Percentiles rank a stretch among this genome's conserved stretches.
Conservation (phyloP, 1,140 invertebrate genomes). For the Tenebrio molitor region DNA sequence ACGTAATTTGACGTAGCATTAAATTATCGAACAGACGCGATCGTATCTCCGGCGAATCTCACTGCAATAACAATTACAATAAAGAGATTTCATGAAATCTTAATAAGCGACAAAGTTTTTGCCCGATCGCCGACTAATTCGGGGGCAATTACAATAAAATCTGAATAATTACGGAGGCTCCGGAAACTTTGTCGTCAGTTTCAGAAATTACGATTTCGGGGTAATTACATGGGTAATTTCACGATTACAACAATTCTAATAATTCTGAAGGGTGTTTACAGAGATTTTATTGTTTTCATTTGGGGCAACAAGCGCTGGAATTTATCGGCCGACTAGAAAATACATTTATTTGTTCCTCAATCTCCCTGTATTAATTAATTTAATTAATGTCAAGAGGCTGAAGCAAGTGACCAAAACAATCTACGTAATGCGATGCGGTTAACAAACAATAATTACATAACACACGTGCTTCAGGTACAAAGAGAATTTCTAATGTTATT, state of each 20-base stretch:
- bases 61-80: background rate
- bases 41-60: background rate
- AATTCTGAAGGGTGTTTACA: slow-evolving; percentile 9
- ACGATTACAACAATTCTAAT: background rate
- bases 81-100: slow-evolving; percentile 3
- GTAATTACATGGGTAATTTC: slow-evolving; percentile 22
- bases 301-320: background rate
- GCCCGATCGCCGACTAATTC: background rate
- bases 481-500: no score
- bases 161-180: slow-evolving; percentile 14
- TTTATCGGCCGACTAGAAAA: no score
- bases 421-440: no score
- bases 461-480: no score
- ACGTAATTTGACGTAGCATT: background rate
- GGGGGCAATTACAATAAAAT: slow-evolving; percentile 20
- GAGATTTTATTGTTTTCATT: slow-evolving; percentile 28
- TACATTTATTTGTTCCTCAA: no score
- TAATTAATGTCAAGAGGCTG: no score
- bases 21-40: background rate
- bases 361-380: no score
- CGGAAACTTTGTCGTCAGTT: slow-evolving; percentile 8
- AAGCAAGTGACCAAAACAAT: no score
- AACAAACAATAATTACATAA: no score
- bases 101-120: background rate
- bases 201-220: slow-evolving; percentile 8